Conservation (phyloP, 2,888 invertebrate species). For the Aleiodes leptofemur region DNA sequence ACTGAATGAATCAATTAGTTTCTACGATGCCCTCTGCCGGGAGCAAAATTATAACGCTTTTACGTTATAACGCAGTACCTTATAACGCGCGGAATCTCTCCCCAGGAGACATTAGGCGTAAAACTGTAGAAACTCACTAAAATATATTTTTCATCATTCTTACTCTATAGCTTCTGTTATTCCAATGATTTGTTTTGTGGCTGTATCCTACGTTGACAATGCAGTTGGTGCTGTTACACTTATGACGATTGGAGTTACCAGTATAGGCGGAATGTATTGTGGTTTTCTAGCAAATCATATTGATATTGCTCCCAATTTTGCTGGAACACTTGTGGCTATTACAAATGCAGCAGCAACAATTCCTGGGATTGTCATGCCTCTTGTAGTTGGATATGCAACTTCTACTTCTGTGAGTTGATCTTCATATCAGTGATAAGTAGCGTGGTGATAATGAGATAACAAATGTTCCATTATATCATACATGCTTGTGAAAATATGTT, state of each 20-base stretch:
- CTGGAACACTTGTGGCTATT: slow-evolving; percentile 86
- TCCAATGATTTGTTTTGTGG: slow-evolving; percentile 82
- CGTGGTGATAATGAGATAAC: too few species aligned
- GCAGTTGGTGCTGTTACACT: slow-evolving; percentile 81
- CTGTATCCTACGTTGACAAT: slow-evolving; percentile 83
- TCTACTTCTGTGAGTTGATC: background rate
- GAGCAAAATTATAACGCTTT: too few species aligned
- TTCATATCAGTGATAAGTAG: too few species aligned
- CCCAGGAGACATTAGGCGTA: too few species aligned
- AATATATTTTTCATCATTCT: too few species aligned
- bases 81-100: too few species aligned
- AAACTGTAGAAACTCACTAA: too few species aligned
- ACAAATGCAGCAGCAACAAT: slow-evolving; percentile 89
- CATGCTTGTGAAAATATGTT: background rate
- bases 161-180: slow-evolving; percentile 79
- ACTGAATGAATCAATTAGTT: too few species aligned
- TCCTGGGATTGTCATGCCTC: slow-evolving; percentile 88
- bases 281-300: slow-evolving; percentile 91
- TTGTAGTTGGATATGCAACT: slow-evolving; percentile 80
- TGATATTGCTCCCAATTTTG: slow-evolving; percentile 89
- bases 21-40: too few species aligned
- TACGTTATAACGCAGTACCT: too few species aligned
- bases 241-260: slow-evolving; percentile 82
- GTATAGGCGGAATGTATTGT: slow-evolving; percentile 89
- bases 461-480: background rate